Percentiles rank a stretch among this genome's conserved stretches.
Evolutionary conservation across 2,113 vertebrate species (phyloP).

Genomic region (Zosterops hypoxanthus): DNA sequence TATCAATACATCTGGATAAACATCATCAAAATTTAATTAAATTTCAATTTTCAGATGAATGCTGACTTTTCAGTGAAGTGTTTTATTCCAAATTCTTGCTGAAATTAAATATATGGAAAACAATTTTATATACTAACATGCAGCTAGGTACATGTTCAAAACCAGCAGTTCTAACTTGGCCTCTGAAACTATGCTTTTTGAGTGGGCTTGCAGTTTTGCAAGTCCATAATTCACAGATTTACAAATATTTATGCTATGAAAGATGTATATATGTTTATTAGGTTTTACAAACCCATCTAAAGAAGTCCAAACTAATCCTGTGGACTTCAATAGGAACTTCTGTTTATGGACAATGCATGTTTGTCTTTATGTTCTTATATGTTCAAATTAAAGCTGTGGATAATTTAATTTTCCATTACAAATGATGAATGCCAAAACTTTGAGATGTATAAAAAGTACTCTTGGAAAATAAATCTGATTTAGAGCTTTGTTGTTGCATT

Average conservation of each 20-base stretch:
- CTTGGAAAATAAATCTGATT: neutral
- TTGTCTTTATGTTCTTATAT: neutral
- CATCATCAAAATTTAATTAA: neutral
- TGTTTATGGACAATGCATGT: neutral
- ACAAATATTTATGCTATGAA: neutral
- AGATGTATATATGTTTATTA: neutral
- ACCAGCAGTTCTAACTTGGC: neutral
- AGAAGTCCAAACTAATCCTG: neutral
- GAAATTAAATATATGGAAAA: neutral
- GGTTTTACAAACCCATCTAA: neutral
- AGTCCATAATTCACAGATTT: neutral
- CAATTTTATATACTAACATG: neutral
- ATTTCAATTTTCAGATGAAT: neutral
- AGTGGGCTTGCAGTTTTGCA: neutral
- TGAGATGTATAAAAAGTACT: neutral
- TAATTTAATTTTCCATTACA: slow-evolving; percentile 33
- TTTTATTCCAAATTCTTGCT: neutral
- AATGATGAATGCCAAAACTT: neutral
- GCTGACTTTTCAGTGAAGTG: neutral
- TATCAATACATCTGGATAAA: neutral
- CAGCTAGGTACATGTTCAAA: neutral
- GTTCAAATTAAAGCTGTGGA: neutral
- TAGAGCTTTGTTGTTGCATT: neutral
- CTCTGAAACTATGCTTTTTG: neutral
- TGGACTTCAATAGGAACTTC: neutral